Evolutionary conservation across 2,888 invertebrate species (phyloP).

Genomic region (Cheilosia urbana): DNA sequence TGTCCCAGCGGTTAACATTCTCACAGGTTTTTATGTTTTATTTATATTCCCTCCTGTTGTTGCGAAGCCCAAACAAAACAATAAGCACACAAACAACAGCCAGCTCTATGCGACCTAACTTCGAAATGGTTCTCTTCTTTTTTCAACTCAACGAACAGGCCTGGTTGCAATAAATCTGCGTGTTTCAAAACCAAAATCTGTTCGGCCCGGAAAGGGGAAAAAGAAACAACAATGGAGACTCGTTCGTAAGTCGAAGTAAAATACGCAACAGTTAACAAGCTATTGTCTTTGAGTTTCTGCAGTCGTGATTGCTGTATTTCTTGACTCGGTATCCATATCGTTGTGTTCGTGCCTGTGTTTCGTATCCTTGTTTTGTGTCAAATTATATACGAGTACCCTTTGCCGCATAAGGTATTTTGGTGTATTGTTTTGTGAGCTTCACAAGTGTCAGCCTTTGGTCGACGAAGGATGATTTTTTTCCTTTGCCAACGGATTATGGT

Average conservation of each 20-base stretch:
- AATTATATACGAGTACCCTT: constrained; percentile 47
- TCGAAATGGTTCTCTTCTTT: constrained; percentile 46
- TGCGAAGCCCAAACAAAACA: not conserved
- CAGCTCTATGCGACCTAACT: constrained; percentile 7
- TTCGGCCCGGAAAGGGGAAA: constrained; percentile 17
- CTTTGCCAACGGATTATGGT: constrained; percentile 14
- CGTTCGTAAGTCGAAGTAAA: constrained; percentile 4
- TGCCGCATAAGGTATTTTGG: constrained; percentile 58
- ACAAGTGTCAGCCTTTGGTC: constrained; percentile 16
- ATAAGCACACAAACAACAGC: constrained; percentile 18
- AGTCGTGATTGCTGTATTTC: constrained; percentile 5
- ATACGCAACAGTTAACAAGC: constrained; percentile 74
- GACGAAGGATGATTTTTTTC: constrained; percentile 1
- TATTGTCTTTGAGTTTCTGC: constrained; percentile 50
- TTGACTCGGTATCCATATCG: constrained; percentile 50
- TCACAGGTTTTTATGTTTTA: constrained; percentile 70
- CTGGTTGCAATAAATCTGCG: constrained; percentile 64
- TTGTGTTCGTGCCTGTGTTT: constrained; percentile 50
- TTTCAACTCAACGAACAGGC: constrained; percentile 55
- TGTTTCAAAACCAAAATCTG: constrained; percentile 55
- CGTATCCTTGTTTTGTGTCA: constrained; percentile 66
- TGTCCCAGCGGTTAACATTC: constrained; percentile 69
- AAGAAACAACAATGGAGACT: constrained; percentile 32
- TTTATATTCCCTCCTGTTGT: constrained; percentile 21
- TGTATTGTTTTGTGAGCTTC: constrained; percentile 40